phyloP scores from a whole-genome alignment of 2,797 vertebrate species.

The Aeoliscus strigatus region DNA sequence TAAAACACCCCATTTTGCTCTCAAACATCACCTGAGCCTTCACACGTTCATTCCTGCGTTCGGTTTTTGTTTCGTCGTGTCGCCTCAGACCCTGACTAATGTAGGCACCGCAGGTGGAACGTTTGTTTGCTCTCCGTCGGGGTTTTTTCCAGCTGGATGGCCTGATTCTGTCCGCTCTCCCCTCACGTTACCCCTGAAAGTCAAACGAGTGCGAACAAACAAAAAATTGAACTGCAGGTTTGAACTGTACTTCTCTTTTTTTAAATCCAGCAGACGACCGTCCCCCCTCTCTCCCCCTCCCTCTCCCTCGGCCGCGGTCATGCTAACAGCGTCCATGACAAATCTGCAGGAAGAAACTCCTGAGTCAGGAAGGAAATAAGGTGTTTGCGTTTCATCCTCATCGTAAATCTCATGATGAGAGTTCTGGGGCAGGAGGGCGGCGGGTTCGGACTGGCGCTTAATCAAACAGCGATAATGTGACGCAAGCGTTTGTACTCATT shows the following conservation, averaged over 20 bases:
- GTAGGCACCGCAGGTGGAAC: conserved; percentile 18
- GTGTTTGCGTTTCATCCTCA: conserved; percentile 18
- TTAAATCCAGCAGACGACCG: too few relatives aligned
- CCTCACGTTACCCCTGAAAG: conserved; percentile 14
- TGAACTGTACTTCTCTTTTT: background rate
- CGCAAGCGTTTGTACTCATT: too few relatives aligned
- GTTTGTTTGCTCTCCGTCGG: conserved; percentile 7
- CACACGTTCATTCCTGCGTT: too few relatives aligned
- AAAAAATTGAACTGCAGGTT: background rate
- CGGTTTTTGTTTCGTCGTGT: too few relatives aligned
- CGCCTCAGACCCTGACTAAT: conserved; percentile 1
- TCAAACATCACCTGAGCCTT: too few relatives aligned
- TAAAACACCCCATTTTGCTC: too few relatives aligned
- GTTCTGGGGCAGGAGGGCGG: conserved; percentile 31
- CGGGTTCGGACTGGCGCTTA: background rate
- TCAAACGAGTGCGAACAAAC: background rate
- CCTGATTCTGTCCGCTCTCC: conserved; percentile 27
- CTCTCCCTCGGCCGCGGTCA: background rate
- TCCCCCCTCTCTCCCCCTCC: background rate
- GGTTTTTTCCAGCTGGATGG: conserved; percentile 46
- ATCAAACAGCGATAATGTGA: background rate
- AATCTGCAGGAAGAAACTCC: conserved; percentile 27
- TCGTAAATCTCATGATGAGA: conserved; percentile 48
- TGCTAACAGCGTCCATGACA: conserved; percentile 25
- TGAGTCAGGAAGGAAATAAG: conserved; percentile 48